Base-by-base conservation (phyloP, 2,113 vertebrate genomes). In the Zosterops borbonicus region DNA sequence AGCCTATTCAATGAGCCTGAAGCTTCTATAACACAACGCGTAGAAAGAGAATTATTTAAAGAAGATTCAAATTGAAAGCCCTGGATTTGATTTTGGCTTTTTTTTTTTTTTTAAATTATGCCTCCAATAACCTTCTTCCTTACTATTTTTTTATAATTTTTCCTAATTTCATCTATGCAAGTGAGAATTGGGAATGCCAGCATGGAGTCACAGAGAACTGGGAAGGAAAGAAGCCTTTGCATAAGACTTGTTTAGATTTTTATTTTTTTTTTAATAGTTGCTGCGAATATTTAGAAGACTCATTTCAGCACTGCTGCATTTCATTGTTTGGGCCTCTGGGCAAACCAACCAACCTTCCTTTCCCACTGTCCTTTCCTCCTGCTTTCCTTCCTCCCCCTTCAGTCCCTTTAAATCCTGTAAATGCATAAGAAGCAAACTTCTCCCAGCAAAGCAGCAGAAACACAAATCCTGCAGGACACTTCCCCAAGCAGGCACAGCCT, bases 21-120 rank as follows among this genome's bases (percentile, higher is more conserved):
- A 89, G 37, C 15, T 83, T 91, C 60, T 62, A 6, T 27, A 60
- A 67, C 3, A 13, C 41, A 23, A 59, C 15, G 55, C 41, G 8
- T 28, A 81, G 31, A 56, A 82, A 49, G 5, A 39, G 13, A 75
- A 83, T 35, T 35, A 55, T 58, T 73, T 78, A 46, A 87, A 58
- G 21, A 64, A 25, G 2, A 49, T 21, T 70, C 42, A 1, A 50
- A 75, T 5, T 89, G 46, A 68, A 76, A 91, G 7, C 50, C n/a
- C 9, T 15, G 3, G 3, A 1, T 56, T 74, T 3, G 7, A 15
- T 31, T 52, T 50, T 28, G 11, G 2, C 2, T 8, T 11, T 25
- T 16, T 16, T 11, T 25, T 60, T 17, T 64, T 52, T 19, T 62
- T 49, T 37, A 7, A 25, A 12, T 23, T 37, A 9, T 33, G 5